Evolutionary conservation across 2,888 invertebrate species (phyloP).

Genomic region (Isotomurus palustris): DNA sequence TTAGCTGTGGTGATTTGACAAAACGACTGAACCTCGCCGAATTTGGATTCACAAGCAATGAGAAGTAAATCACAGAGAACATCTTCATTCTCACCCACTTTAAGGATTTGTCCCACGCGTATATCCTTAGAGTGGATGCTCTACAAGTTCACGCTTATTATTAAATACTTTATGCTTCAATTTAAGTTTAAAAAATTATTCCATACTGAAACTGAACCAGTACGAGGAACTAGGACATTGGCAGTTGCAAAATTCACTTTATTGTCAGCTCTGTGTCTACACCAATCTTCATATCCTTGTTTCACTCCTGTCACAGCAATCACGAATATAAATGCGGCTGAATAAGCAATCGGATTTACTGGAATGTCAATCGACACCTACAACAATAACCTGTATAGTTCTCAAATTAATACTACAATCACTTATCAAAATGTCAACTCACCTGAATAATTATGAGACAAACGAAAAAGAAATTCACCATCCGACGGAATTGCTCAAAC

Average conservation of each 20-base stretch:
- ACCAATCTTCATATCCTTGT: conserved; percentile 78
- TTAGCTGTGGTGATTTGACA: conserved; percentile 78
- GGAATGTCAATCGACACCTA: conserved; percentile 56
- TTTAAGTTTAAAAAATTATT: neutral
- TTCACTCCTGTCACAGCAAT: conserved; percentile 51
- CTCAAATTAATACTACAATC: neutral
- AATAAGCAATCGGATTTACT: conserved; percentile 60
- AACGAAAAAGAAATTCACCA: conserved; percentile 80
- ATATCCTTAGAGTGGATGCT: conserved; percentile 59
- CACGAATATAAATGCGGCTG: conserved; percentile 21
- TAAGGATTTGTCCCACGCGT: conserved; percentile 70
- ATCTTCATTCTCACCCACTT: conserved; percentile 65
- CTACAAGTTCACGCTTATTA: conserved; percentile 46
- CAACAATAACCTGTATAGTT: conserved; percentile 21
- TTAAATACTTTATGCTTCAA: no score
- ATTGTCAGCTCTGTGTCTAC: conserved; percentile 67
- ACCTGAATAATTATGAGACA: conserved; percentile 66
- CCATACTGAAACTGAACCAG: conserved; percentile 11
- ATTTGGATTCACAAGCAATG: conserved; percentile 62
- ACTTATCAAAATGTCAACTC: conserved; percentile 53
- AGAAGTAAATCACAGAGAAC: conserved; percentile 77
- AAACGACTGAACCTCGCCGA: conserved; percentile 53
- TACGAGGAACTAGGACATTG: conserved; percentile 47
- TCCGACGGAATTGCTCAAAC: conserved; percentile 72
- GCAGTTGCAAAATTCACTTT: conserved; percentile 67